These are phyloP conservation scores for Druon quercuslanigerum DNA, from an alignment of 1,140 invertebrate genomes.

Conservation along the genomic window DNA sequence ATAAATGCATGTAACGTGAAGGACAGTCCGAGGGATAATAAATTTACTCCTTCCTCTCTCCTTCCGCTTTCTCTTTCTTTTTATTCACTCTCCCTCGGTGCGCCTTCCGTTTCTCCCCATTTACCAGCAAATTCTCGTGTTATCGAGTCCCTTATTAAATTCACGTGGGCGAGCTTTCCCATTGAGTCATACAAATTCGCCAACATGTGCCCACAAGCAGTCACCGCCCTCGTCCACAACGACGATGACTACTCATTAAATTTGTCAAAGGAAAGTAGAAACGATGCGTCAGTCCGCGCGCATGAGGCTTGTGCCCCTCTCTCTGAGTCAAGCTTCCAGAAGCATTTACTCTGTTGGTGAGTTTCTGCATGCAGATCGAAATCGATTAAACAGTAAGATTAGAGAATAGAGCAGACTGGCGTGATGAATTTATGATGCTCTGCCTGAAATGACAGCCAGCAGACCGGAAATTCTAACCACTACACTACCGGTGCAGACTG, in stretches of 20 bases:
- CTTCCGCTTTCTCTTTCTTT: slow-evolving; percentile 30
- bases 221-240: slow-evolving; percentile 28
- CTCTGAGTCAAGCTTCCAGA: not conserved
- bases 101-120: not conserved
- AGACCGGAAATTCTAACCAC: slow-evolving; percentile 23
- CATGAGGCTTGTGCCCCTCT: not conserved
- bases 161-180: slow-evolving; percentile 51
- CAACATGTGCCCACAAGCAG: slow-evolving; percentile 43
- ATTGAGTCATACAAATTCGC: slow-evolving; percentile 54
- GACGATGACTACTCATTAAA: slow-evolving; percentile 44
- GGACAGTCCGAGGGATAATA: slow-evolving; percentile 13
- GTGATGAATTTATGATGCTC: slow-evolving; percentile 21
- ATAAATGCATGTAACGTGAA: slow-evolving; percentile 10
- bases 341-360: not conserved
- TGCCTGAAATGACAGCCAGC: slow-evolving; percentile 4
- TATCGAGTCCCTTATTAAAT: slow-evolving; percentile 50
- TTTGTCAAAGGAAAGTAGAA: slow-evolving; percentile 48
- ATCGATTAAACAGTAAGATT: slow-evolving; percentile 28
- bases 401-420: slow-evolving; percentile 8
- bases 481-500: not conserved
- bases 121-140: not conserved
- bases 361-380: not conserved
- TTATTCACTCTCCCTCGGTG: not conserved
- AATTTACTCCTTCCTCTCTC: slow-evolving; percentile 3
- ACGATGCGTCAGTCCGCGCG: slow-evolving; percentile 46